Base-by-base conservation (phyloP, 2,888 invertebrate genomes). In the Thymelicus sylvestris region DNA sequence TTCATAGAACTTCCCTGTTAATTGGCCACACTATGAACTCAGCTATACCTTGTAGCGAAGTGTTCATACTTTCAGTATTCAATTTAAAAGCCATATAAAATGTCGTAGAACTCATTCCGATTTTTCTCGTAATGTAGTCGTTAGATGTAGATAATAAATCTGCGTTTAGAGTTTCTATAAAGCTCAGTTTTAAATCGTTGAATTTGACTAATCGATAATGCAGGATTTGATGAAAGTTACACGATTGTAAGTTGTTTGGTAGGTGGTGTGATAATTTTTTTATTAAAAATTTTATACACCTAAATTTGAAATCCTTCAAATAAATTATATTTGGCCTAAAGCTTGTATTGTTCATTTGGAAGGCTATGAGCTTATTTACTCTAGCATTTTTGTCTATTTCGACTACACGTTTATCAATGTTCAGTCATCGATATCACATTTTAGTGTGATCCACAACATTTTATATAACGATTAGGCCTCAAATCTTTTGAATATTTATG, bases 361-460 rank as follows among this genome's bases (percentile, higher is more conserved):
- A 75, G 75, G 83, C 83, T 85, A 86, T 79, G 92, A 92, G 92
- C 92, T 92, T 92, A 91, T 91, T 87, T 92, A 88, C 79, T 82
- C 79, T 89, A 90, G 85, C 79, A 77, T 80, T 82, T 73, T 74
- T 73, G 73, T 75, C 68, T 74, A 74, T 57, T 50, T 15, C n/a
- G 50, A 64, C 38, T 66, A 59, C 48, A 57, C 31, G 57, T 24
- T 57, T 31, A 5, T 13, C 38, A 63, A 63, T 62, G 68, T 63
- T 12, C 61, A 63, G 47, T 62, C 52, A 10, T 67, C 31, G 15
- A 6, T 63, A 31, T 63, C 31, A n/a, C 47, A n/a, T 47, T 31
- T 55, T 55, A 55, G 5, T 10, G 59, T 57, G 57, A 38, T 13
- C 12, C 24, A 59, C 24, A 59, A 59, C 59, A 38, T 39, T 59